These are phyloP conservation scores for Platichthys flesus DNA, from an alignment of 2,113 vertebrate genomes.

Conservation along the genomic window DNA sequence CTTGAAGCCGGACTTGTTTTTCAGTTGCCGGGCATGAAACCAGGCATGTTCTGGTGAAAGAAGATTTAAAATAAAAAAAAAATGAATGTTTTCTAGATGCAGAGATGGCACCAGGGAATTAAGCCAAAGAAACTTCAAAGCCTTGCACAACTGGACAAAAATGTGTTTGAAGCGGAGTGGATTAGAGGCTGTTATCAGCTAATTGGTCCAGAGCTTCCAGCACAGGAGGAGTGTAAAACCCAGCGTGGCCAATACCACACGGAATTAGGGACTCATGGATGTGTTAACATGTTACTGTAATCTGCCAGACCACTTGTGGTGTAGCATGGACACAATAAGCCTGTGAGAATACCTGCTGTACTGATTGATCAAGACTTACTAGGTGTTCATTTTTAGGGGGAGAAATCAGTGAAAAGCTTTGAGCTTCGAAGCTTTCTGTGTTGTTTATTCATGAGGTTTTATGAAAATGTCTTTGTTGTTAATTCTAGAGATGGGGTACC, in stretches of 20 bases:
- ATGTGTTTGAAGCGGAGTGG: slow-evolving; percentile 84
- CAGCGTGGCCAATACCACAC: slow-evolving; percentile 72
- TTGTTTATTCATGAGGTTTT: slow-evolving; percentile 72
- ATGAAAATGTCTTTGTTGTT: slow-evolving; percentile 66
- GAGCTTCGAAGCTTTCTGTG: slow-evolving; percentile 48
- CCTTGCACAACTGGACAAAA: slow-evolving; percentile 79
- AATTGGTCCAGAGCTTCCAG: slow-evolving; percentile 77
- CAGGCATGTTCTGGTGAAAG: slow-evolving; percentile 37
- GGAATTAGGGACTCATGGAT: slow-evolving; percentile 59
- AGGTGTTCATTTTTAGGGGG: slow-evolving; percentile 40
- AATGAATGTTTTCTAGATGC: slow-evolving; percentile 76
- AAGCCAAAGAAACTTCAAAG: slow-evolving; percentile 85
- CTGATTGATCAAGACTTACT: slow-evolving; percentile 33
- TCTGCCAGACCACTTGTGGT: slow-evolving; percentile 38
- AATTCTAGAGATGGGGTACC: slow-evolving; percentile 92
- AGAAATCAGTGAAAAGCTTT: slow-evolving; percentile 27
- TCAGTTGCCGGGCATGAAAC: slow-evolving; percentile 22
- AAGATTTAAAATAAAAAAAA: slow-evolving; percentile 23
- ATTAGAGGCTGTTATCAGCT: slow-evolving; percentile 85
- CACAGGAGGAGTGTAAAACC: slow-evolving; percentile 68
- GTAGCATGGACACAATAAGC: slow-evolving; percentile 25
- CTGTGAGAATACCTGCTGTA: slow-evolving; percentile 32
- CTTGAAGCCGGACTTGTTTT: slow-evolving; percentile 34
- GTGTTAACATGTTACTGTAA: slow-evolving; percentile 37
- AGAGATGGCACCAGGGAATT: slow-evolving; percentile 80